Evolutionary conservation across 2,888 invertebrate genomes (phyloP), one percentile per base, ranked within the genome.

Genomic region (Diadegma fenestrale): DNA sequence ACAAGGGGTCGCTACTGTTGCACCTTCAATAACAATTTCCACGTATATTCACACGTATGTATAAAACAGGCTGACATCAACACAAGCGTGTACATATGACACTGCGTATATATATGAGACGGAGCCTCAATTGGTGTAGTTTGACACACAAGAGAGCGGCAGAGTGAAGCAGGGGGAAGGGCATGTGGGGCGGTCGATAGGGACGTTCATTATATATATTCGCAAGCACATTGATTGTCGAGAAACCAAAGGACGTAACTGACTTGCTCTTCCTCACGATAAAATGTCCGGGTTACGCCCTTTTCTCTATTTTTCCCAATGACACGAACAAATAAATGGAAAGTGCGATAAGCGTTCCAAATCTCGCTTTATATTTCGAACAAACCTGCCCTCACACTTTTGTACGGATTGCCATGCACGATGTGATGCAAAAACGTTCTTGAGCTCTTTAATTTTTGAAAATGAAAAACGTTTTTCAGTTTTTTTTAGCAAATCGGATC

Each of bases 161-260:
- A 86, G 86, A 88, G 89, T 90, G 89, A 90, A 91, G 90, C 89
- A 90, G 91, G 90, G 88, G 87, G 73, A 83, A 88, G 89, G 90
- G 89, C 90, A 91, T 91, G 90, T 91, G 91, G 90, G 90, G 89
- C 91, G 91, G 90, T 91, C 91, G 91, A 91, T 91, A 91, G 87
- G 77, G 86, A 80, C 72, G 80, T 78, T 73, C 84, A 81, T 83
- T 43, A 71, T 45, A 80, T 45, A 84, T 41, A 76, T 80, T 63
- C 45, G 64, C 19, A 51, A 37, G 26, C 37, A 76, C 68, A 82
- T 66, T 37, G 48, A 51, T 51, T 64, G 19, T 19, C 33, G 12
- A 64, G 45, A 33, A 19, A 1, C 76, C 14, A 76, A 76, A 76
- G 22, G 76, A 76, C 76, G 64, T 45, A 76, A 73, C n/a, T n/a